Conservation (phyloP, 2,113 vertebrate genomes). For the Mystacornis crossleyi region DNA sequence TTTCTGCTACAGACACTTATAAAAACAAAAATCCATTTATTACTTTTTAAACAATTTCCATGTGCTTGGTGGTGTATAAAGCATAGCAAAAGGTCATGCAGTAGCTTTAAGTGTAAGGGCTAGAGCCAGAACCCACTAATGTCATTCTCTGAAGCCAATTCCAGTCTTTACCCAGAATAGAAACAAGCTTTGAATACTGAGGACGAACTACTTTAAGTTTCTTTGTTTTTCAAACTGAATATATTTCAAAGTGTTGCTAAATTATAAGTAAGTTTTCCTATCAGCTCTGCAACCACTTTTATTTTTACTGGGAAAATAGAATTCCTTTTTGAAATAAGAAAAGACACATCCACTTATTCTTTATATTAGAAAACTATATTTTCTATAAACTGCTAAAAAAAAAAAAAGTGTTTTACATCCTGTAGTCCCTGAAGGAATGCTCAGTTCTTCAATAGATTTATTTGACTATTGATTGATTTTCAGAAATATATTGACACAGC, state of each 20-base stretch:
- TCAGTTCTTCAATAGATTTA: constrained; percentile 30
- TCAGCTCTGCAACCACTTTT: background rate
- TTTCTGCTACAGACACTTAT: background rate
- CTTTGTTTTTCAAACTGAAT: background rate
- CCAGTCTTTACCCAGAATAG: background rate
- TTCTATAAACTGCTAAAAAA: background rate
- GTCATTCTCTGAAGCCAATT: background rate
- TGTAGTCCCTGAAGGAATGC: background rate
- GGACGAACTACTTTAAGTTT: rapidly evolving
- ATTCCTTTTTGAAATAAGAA: background rate
- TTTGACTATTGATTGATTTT: constrained; percentile 61
- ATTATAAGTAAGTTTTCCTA: background rate
- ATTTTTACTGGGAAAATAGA: background rate
- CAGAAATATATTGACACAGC: constrained; percentile 38
- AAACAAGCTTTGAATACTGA: background rate
- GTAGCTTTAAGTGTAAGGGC: background rate
- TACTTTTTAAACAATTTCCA: background rate
- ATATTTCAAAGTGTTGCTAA: background rate
- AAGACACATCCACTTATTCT: background rate
- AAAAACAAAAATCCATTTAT: background rate
- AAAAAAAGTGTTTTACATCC: background rate
- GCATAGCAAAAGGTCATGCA: background rate
- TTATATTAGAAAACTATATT: background rate
- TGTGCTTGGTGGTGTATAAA: background rate
- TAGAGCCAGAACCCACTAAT: background rate